phyloP scores from a whole-genome alignment of 1,140 invertebrate genomes.

The Drosophila repletoides region DNA sequence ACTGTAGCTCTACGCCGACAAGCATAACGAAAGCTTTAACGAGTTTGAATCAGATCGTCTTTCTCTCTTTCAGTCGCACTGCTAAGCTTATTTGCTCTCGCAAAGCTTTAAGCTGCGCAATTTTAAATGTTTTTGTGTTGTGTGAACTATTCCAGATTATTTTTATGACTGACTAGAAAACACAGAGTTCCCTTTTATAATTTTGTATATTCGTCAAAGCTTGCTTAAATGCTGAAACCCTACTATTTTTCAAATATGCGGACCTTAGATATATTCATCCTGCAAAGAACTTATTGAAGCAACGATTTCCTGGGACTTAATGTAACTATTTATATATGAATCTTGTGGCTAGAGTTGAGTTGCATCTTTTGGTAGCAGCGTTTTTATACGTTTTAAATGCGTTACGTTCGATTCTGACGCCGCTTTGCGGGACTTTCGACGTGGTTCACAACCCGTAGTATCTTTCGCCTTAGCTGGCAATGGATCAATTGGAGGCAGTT shows the following conservation, averaged over 20 bases:
- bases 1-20: background rate
- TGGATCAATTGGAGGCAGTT: constrained; percentile 43
- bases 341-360: no score
- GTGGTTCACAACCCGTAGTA: background rate
- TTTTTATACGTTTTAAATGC: constrained; percentile 50
- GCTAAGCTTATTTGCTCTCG: background rate
- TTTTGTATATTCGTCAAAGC: no score
- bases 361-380: constrained; percentile 53
- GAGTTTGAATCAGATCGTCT: background rate
- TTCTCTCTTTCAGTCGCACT: background rate
- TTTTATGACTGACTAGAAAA: background rate
- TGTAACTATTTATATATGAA: no score
- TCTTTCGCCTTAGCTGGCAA: background rate
- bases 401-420: background rate
- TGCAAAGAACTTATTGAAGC: no score
- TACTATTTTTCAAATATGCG: background rate
- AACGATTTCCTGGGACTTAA: no score
- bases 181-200: no score
- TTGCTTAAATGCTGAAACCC: no score
- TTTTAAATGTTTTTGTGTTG: background rate
- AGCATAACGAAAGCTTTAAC: constrained; percentile 19
- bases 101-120: constrained; percentile 15
- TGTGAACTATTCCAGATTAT: background rate
- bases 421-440: background rate
- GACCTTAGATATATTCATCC: no score